A percentile compares a stretch with the other conserved stretches of the same genome.
phyloP scores from a whole-genome alignment of 2,888 invertebrate species.

The Hylaea fasciaria region DNA sequence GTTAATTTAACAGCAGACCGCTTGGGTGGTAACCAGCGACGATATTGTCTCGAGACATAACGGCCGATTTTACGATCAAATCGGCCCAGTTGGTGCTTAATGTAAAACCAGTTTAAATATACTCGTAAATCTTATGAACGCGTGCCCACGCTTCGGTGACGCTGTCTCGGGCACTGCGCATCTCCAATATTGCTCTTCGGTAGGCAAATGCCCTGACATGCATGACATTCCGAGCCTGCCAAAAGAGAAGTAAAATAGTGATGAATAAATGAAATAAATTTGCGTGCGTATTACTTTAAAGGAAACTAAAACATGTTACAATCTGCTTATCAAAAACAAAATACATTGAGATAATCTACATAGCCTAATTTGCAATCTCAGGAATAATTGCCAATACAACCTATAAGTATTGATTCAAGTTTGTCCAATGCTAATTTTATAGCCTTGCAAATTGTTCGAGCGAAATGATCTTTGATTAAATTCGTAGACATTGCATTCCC shows the following conservation, averaged over 20 bases:
- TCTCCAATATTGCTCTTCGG: conserved; percentile 43
- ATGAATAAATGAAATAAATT: background rate
- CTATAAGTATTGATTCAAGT: conserved; percentile 40
- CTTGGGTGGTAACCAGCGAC: conserved; percentile 77
- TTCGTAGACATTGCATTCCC: conserved; percentile 76
- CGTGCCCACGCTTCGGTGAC: conserved; percentile 66
- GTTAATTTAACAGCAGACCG: conserved; percentile 70
- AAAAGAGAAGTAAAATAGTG: conserved; percentile 1
- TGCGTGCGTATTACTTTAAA: no score
- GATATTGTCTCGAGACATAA: conserved; percentile 78
- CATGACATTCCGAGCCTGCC: conserved; percentile 11
- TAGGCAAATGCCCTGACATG: conserved; percentile 22
- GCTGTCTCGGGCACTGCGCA: conserved; percentile 58
- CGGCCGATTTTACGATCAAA: conserved; percentile 81
- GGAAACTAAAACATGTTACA: no score
- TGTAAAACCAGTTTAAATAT: conserved; percentile 82
- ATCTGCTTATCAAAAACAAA: background rate
- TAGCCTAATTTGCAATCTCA: conserved; percentile 1
- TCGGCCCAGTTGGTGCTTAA: conserved; percentile 78
- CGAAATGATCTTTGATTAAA: conserved; percentile 74
- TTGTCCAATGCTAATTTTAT: conserved; percentile 56
- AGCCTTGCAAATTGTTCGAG: conserved; percentile 59
- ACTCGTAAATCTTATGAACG: conserved; percentile 78
- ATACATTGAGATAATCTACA: background rate
- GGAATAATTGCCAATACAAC: conserved; percentile 10